Evolutionary conservation across 2,888 invertebrate genomes (phyloP).

Genomic region (Drosophila prolongata): DNA sequence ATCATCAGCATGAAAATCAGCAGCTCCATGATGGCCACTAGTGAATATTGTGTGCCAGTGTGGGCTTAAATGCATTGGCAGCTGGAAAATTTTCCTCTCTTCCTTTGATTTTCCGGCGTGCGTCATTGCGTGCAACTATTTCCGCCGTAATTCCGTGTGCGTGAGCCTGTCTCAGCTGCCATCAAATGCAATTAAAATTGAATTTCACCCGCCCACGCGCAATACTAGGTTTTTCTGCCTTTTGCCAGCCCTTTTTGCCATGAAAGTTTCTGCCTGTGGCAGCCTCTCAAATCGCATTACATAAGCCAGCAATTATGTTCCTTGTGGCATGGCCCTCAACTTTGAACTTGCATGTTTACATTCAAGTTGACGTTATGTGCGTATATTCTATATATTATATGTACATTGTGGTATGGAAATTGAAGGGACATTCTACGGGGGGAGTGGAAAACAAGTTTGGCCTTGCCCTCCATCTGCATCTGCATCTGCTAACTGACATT

Average conservation of each 20-base stretch:
- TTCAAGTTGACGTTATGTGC: conserved; percentile 11
- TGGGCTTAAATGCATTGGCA: conserved; percentile 2
- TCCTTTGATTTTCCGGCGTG: conserved; percentile 17
- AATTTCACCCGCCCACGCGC: conserved; percentile 17
- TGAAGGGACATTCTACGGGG: not conserved
- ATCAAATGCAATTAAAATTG: conserved; percentile 39
- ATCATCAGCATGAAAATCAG: conserved; percentile 24
- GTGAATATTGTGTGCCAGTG: not conserved
- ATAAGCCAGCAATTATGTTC: conserved; percentile 54
- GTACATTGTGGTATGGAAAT: not conserved
- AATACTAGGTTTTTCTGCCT: not conserved
- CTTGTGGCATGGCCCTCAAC: conserved; percentile 30
- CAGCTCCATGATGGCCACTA: not conserved
- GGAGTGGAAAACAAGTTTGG: conserved; percentile 2
- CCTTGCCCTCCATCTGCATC: conserved; percentile 20
- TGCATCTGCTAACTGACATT: conserved; percentile 12
- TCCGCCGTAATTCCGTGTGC: conserved; percentile 21
- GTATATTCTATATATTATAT: not conserved
- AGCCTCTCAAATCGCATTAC: conserved; percentile 43
- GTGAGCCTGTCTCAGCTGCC: conserved; percentile 18
- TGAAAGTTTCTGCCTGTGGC: conserved; percentile 29
- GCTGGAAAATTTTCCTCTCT: not conserved
- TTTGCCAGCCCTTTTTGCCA: conserved; percentile 14
- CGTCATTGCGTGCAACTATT: conserved; percentile 48
- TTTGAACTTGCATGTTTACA: conserved; percentile 43